These are phyloP conservation scores for Isaurus tuberculatus DNA, from an alignment of 92 coral and sea anemone species.

Conservation along the genomic window DNA sequence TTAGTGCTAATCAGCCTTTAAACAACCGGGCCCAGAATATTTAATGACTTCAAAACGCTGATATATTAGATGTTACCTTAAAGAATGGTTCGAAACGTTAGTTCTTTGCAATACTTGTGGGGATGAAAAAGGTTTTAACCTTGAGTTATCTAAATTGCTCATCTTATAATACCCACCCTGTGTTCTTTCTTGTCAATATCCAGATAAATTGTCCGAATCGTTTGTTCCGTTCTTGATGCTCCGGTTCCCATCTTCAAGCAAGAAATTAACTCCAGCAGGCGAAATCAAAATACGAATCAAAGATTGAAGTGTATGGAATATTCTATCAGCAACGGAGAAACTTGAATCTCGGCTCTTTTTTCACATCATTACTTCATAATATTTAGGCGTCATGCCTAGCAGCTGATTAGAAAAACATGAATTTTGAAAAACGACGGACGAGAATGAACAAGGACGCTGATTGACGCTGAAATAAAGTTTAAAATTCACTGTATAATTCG, in stretches of 20 bases:
- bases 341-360: background rate
- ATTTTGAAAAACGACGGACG: background rate
- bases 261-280: background rate
- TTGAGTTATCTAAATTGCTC: background rate
- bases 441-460: background rate
- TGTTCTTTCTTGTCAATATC: constrained; percentile 15
- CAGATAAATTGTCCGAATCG: constrained; percentile 7
- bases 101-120: background rate
- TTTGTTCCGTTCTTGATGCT: constrained; percentile 5
- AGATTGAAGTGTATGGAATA: background rate
- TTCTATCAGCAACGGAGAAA: background rate
- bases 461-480: background rate
- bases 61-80: too few species aligned
- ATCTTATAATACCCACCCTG: background rate
- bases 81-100: too few species aligned
- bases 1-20: too few species aligned
- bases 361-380: background rate
- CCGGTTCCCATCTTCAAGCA: constrained; percentile 16
- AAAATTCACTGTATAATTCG: background rate
- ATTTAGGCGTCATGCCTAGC: background rate
- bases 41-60: too few species aligned
- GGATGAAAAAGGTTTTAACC: too few species aligned
- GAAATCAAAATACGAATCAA: too few species aligned
- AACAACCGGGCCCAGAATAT: too few species aligned
- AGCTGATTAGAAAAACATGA: background rate